Conservation (phyloP, 2,888 invertebrate genomes). For the Lithophane semibrunnea region DNA sequence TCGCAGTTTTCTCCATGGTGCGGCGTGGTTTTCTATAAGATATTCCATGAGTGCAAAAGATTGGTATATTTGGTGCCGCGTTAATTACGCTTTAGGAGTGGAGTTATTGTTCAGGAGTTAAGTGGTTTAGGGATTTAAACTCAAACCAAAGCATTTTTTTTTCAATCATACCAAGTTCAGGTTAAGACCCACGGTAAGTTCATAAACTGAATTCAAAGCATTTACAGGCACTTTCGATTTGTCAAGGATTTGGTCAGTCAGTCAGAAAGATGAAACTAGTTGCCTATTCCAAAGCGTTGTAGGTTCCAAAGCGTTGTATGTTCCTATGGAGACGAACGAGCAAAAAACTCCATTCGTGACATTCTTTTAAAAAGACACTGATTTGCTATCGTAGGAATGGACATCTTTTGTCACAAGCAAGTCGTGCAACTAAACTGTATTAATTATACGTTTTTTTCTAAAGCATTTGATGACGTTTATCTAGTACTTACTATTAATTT, state of each 20-base stretch:
- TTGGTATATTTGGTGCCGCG: no score
- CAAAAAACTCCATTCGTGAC: neutral
- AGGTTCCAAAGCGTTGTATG: no score
- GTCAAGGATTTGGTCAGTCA: neutral
- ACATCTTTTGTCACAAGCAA: neutral
- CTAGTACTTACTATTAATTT: neutral
- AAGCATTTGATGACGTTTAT: neutral
- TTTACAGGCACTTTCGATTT: neutral
- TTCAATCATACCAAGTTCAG: no score
- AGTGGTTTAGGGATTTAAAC: neutral
- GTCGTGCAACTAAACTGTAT: neutral
- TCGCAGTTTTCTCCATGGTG: no score
- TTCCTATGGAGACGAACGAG: neutral
- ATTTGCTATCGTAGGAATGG: neutral
- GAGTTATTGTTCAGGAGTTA: neutral
- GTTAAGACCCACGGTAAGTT: no score
- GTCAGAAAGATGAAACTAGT: neutral
- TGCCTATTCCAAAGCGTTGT: neutral
- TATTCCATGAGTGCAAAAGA: no score
- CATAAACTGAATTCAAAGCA: neutral
- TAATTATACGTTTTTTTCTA: neutral
- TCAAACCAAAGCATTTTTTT: neutral
- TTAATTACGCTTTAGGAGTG: neutral
- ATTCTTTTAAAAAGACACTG: neutral
- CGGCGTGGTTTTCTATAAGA: no score